A percentile compares a stretch with the other conserved stretches of the same genome.
phyloP scores from a whole-genome alignment of 2,888 invertebrate species.

The Brachyopa scutellaris region DNA sequence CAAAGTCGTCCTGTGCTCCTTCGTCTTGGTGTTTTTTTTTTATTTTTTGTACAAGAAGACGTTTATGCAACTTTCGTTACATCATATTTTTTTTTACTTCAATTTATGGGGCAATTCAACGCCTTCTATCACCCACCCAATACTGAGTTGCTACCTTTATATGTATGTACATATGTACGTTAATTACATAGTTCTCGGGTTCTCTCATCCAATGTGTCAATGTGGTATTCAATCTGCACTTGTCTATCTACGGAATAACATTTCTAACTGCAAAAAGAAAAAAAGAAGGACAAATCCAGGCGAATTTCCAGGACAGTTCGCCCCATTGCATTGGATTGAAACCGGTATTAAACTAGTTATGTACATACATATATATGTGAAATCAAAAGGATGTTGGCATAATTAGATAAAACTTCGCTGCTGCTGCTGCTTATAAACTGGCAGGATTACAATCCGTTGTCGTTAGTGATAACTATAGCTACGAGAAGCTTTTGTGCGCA shows the following conservation, averaged over 20 bases:
- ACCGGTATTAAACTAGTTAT: constrained; percentile 39
- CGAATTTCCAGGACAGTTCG: constrained; percentile 24
- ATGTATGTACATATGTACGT: too few relatives aligned
- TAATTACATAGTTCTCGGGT: constrained; percentile 41
- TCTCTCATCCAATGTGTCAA: constrained; percentile 6
- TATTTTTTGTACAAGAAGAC: constrained; percentile 24
- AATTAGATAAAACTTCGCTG: constrained; percentile 67
- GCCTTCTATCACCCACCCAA: not conserved
- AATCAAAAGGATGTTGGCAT: constrained; percentile 55
- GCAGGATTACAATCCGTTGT: constrained; percentile 8
- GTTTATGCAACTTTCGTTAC: constrained; percentile 37
- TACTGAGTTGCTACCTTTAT: constrained; percentile 9
- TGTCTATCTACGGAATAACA: constrained; percentile 27
- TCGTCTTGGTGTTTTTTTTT: not conserved
- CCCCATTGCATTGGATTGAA: constrained; percentile 34
- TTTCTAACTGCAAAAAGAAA: constrained; percentile 31
- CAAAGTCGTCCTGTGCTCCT: constrained; percentile 23
- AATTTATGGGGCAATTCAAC: constrained; percentile 33
- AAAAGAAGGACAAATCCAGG: not conserved
- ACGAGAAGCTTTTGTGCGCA: constrained; percentile 63
- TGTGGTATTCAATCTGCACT: constrained; percentile 43
- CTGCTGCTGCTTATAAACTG: constrained; percentile 1
- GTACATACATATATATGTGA: constrained; percentile 12
- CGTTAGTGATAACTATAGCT: constrained; percentile 18
- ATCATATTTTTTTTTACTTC: constrained; percentile 28